Percentiles rank a stretch among this genome's conserved stretches.
Evolutionary conservation across 2,888 invertebrate genomes (phyloP).

Genomic region (Euproctis similis): DNA sequence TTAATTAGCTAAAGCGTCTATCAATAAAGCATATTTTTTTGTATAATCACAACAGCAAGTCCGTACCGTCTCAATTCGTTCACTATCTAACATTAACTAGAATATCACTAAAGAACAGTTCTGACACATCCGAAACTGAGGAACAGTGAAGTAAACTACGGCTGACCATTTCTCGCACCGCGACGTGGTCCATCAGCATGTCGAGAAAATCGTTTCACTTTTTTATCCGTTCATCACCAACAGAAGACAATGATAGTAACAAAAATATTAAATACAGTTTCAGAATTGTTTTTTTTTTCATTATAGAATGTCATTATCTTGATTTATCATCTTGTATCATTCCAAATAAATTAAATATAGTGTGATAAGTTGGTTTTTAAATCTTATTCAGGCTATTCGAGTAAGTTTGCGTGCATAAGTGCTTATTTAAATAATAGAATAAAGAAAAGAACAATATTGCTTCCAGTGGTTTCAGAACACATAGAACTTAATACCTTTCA

Average conservation of each 20-base stretch:
- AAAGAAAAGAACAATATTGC: slow-evolving; percentile 8
- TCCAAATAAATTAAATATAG: too few relatives aligned
- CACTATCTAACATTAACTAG: slow-evolving; percentile 70
- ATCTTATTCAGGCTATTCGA: too few relatives aligned
- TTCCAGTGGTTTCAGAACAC: slow-evolving; percentile 4
- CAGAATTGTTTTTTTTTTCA: too few relatives aligned
- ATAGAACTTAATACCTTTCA: slow-evolving; percentile 18
- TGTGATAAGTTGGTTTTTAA: too few relatives aligned
- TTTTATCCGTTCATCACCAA: slow-evolving; percentile 16
- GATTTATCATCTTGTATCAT: too few relatives aligned
- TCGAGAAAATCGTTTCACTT: slow-evolving; percentile 56
- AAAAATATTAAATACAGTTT: slow-evolving; percentile 16
- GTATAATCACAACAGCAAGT: slow-evolving; percentile 71
- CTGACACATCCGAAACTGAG: slow-evolving; percentile 71
- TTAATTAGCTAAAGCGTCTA: slow-evolving; percentile 68
- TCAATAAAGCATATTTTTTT: slow-evolving; percentile 71
- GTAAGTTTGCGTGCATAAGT: slow-evolving; percentile 11
- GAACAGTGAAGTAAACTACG: slow-evolving; percentile 71
- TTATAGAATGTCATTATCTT: too few relatives aligned
- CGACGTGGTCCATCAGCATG: slow-evolving; percentile 44
- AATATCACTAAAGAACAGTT: slow-evolving; percentile 69
- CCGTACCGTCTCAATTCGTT: slow-evolving; percentile 54
- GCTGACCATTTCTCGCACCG: slow-evolving; percentile 65
- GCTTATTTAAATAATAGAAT: slow-evolving; percentile 7
- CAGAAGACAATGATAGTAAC: slow-evolving; percentile 21